Base-by-base conservation (phyloP, 1,140 invertebrate genomes). In the Paramacrobiotus metropolitanus region DNA sequence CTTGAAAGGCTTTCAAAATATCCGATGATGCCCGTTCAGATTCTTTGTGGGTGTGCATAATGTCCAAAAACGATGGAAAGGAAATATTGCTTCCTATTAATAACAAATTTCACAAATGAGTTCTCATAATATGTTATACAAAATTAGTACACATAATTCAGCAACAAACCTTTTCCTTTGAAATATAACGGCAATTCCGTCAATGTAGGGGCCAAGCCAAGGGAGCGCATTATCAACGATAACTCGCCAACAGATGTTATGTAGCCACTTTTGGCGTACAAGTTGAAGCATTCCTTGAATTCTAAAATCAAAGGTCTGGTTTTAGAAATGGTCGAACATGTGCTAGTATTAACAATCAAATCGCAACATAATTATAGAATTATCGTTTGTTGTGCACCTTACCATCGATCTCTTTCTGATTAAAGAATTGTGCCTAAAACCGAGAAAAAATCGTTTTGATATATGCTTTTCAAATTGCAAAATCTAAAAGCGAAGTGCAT, bases 51-150 rank as follows among this genome's bases (percentile, higher is more conserved):
- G 84, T 79, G 72, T 95, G 87, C 86, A 94, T 88, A 1, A 92
- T 83, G 70, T 94, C 90, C 4, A 96, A 72, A 68, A 96, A 94
- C 68, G 92, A 88, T 1, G 90, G 87, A 75, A 96, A 96, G 1
- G 85, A 84, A 81, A 96, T 88, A 72, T 86, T n/a, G n/a, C n/a
- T n/a, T n/a, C n/a, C n/a, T n/a, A n/a, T n/a, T n/a, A n/a, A n/a
- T n/a, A n/a, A n/a, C n/a, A n/a, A n/a, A n/a, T n/a, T 59, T 61
- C 3, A 2, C 18, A 62, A 61, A n/a, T 2, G 60, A 62, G 24
- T 62, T 20, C 20, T 20, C 24, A 15, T 15, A 55, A 55, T 40
- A 15, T 40, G 34, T 40, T 15, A 55, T 20, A 55, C 48, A 15
- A 20, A 15, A 24, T 4, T 15, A 55, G 28, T 20, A 55, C 15